phyloP scores from a whole-genome alignment of 2,113 vertebrate species.

The Neoarius graeffei region DNA sequence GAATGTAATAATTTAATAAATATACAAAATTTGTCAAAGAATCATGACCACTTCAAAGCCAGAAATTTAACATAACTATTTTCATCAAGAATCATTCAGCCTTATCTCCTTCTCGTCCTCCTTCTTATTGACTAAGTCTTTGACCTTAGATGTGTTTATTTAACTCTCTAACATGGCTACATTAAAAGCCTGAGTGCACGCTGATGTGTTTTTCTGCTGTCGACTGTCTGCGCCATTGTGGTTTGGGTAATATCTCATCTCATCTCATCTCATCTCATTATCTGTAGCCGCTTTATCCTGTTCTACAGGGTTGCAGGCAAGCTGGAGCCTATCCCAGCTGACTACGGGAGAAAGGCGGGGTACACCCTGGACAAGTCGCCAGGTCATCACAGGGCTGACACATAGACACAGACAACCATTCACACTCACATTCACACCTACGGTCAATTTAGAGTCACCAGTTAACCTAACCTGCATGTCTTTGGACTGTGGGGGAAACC shows the following conservation, averaged over 20 bases:
- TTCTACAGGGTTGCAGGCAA: no score
- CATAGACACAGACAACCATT: no score
- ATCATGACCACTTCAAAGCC: background rate
- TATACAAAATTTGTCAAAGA: background rate
- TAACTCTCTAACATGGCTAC: constrained; percentile 1
- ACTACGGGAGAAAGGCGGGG: no score
- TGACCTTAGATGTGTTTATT: constrained; percentile 9
- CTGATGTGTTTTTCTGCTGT: background rate
- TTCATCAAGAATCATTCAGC: background rate
- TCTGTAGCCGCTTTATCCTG: no score
- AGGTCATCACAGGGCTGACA: no score
- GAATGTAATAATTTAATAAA: background rate
- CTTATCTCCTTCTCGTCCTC: background rate
- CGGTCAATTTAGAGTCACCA: no score
- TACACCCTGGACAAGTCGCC: no score
- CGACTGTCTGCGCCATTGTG: background rate
- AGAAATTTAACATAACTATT: background rate
- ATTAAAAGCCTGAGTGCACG: constrained; percentile 11
- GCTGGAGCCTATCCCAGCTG: no score
- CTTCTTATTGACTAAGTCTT: constrained; percentile 8
- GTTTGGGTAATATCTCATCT: background rate
- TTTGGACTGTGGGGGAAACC: no score
- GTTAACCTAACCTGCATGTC: no score
- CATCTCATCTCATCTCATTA: no score
- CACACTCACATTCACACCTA: no score